phyloP scores from a whole-genome alignment of 2,888 invertebrate genomes.

The Dyspetes luteomarginatus region DNA sequence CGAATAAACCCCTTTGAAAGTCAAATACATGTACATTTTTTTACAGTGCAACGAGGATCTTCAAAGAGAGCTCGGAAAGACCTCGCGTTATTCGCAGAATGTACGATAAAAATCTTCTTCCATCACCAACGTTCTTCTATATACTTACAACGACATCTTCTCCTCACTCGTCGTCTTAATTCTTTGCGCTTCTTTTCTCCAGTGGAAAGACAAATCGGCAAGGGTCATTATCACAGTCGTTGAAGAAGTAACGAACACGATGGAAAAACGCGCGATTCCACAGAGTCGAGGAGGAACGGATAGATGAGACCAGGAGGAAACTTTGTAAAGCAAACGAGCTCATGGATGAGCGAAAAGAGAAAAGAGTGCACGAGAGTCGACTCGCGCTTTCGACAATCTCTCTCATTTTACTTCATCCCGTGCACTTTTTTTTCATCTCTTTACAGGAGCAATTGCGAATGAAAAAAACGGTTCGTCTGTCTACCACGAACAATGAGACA shows the following conservation, averaged over 20 bases:
- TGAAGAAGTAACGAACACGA: conserved; percentile 33
- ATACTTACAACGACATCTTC: neutral
- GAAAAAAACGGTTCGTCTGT: conserved; percentile 7
- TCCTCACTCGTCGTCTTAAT: conserved; percentile 5
- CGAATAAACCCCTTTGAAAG: too few relatives aligned
- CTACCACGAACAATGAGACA: neutral
- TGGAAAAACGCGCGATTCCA: neutral
- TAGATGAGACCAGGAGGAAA: conserved; percentile 21
- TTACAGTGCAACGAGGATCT: neutral
- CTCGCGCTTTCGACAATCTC: conserved; percentile 26
- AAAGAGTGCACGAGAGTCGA: conserved; percentile 4
- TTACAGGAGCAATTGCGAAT: neutral
- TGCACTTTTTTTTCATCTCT: conserved; percentile 28
- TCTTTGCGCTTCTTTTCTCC: conserved; percentile 14
- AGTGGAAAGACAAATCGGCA: conserved; percentile 38
- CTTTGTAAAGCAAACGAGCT: conserved; percentile 39
- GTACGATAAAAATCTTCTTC: neutral
- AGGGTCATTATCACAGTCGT: conserved; percentile 34
- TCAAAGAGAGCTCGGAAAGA: neutral
- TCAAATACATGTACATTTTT: neutral
- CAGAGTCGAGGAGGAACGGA: conserved; percentile 14
- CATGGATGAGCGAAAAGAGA: neutral
- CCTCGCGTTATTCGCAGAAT: neutral
- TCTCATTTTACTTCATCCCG: conserved; percentile 6
- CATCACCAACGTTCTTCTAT: neutral